phyloP scores from a whole-genome alignment of 2,113 vertebrate species.

The Microcebus murinus region DNA sequence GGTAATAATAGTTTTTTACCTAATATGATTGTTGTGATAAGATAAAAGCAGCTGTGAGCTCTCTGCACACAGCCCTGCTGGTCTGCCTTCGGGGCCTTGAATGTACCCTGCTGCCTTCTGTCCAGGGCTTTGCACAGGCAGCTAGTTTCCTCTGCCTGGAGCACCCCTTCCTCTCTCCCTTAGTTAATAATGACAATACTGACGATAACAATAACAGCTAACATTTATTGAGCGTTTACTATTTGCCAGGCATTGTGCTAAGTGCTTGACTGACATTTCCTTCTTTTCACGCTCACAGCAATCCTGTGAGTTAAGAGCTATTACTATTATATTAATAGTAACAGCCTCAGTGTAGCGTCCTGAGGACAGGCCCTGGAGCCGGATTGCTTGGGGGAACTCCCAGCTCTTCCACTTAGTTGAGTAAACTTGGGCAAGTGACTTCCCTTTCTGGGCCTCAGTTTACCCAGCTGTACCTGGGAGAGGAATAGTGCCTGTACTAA shows the following conservation, averaged over 20 bases:
- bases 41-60: too few relatives aligned
- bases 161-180: not conserved
- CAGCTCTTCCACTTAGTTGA: not conserved
- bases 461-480: not conserved
- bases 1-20: not conserved
- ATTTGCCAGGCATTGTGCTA: not conserved
- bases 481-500: not conserved
- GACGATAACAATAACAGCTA: not conserved
- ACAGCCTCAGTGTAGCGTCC: fast-evolving
- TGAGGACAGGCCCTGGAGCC: not conserved
- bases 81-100: not conserved
- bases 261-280: not conserved
- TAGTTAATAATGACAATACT: not conserved
- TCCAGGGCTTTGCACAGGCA: not conserved
- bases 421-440: not conserved
- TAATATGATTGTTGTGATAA: too few relatives aligned
- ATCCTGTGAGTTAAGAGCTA: not conserved
- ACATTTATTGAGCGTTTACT: not conserved
- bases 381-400: not conserved
- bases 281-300: not conserved
- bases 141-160: not conserved
- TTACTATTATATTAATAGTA: not conserved
- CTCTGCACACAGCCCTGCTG: not conserved
- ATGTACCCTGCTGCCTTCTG: fast-evolving
- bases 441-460: not conserved